A percentile compares a stretch with the other conserved stretches of the same genome.
Conservation (phyloP, 2,888 invertebrate species). For the Archips xylosteana region DNA sequence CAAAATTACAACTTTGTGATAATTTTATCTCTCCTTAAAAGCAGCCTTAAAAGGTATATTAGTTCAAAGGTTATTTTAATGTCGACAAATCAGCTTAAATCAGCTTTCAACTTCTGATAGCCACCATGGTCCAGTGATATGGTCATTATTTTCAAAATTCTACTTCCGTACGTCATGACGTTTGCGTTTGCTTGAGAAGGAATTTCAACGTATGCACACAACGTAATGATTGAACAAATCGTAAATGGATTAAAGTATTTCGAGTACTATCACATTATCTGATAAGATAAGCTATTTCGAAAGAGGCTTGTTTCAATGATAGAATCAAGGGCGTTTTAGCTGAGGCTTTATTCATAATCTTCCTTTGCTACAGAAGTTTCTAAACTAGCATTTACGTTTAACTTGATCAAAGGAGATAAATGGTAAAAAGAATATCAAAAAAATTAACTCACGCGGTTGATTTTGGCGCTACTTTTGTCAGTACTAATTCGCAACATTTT, state of each 20-base stretch:
- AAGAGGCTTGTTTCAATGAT: slow-evolving; percentile 37
- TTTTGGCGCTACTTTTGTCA: slow-evolving; percentile 17
- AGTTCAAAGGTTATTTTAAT: slow-evolving; percentile 29
- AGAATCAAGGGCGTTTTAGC: slow-evolving; percentile 31
- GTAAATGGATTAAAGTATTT: slow-evolving; percentile 39
- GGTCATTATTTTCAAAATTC: not conserved
- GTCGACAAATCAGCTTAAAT: not conserved
- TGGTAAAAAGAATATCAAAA: not conserved
- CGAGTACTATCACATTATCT: slow-evolving; percentile 36
- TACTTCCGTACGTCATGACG: no score
- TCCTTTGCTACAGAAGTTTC: slow-evolving; percentile 22
- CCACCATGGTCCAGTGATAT: not conserved
- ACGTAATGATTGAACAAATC: slow-evolving; percentile 36
- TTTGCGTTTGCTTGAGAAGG: not conserved
- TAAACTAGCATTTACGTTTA: slow-evolving; percentile 18
- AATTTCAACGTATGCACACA: slow-evolving; percentile 12
- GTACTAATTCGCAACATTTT: slow-evolving; percentile 2
- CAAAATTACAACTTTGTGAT: slow-evolving; percentile 31
- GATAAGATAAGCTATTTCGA: slow-evolving; percentile 39
- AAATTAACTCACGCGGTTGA: slow-evolving; percentile 21
- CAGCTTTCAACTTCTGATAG: not conserved
- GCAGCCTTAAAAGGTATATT: slow-evolving; percentile 16
- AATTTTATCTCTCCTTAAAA: slow-evolving; percentile 13
- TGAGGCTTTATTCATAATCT: slow-evolving; percentile 29
- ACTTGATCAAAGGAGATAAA: slow-evolving; percentile 2